Evolutionary conservation across 2,888 invertebrate species (phyloP), one percentile per base, ranked within the genome.

Genomic region (Halictus ligatus): DNA sequence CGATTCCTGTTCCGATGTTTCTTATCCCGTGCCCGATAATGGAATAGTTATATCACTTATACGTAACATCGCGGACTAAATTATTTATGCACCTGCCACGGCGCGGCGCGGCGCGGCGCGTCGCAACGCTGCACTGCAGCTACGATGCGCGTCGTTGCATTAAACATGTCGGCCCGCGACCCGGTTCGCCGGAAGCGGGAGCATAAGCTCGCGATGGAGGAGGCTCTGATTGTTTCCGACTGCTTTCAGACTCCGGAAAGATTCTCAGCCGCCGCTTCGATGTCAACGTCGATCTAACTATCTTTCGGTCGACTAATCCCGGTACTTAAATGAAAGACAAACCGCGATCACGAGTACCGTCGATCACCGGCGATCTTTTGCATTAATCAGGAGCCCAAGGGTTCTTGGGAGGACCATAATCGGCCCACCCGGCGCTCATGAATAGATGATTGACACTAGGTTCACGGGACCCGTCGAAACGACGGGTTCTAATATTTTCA

Each of bases 91-190:
- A 74, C 69, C 67, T 25, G 71, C 29, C 40, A 13, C 60, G 21
- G 40, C 40, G 64, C n/a, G n/a, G n/a, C n/a, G n/a, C n/a, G n/a
- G n/a, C n/a, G n/a, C n/a, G n/a, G n/a, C n/a, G n/a, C n/a, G n/a
- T n/a, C n/a, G n/a, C 15, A 64, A 29, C 64, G 64, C 64, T 29
- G 64, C 64, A 29, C 64, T 29, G 64, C 64, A 64, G 64, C 64
- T 29, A 6, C 64, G 64, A 64, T 64, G 50, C 50, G 29, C 29
- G 29, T 7, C 91, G 91, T 91, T 92, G 91, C 90, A 93, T 93
- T 93, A 92, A 93, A 93, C 89, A 92, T 92, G 90, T 90, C 89
- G 88, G 35, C 35, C 90, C 6, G 84, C 82, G 85, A 60, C 50
- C 69, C 25, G 72, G 25, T 75, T 64, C 71, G 21, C 43, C 35